Conservation (phyloP, 2,888 invertebrate genomes). For the Notodonta dromedarius region DNA sequence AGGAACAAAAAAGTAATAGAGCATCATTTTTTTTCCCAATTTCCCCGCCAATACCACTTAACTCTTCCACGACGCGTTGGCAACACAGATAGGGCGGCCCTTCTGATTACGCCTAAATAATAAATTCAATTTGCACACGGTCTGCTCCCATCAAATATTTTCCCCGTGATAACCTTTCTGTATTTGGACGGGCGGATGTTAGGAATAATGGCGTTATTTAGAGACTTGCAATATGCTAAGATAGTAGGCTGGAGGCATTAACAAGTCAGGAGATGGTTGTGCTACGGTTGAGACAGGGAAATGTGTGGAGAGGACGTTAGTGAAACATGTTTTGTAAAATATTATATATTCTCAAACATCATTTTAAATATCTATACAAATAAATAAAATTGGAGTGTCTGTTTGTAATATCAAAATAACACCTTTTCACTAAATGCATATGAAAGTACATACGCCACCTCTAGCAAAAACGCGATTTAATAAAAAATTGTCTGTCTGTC, state of each 20-base stretch:
- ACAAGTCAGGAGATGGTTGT: conserved; percentile 82
- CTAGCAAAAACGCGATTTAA: too few relatives aligned
- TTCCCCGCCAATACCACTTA: conserved; percentile 5
- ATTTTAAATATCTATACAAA: background rate
- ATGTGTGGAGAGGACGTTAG: conserved; percentile 45
- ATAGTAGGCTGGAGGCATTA: conserved; percentile 81
- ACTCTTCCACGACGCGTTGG: conserved; percentile 24
- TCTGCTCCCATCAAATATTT: conserved; percentile 74
- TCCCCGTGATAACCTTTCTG: conserved; percentile 64
- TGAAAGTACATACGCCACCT: too few relatives aligned
- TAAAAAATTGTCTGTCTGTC: too few relatives aligned
- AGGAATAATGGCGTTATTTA: conserved; percentile 81
- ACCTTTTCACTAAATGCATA: too few relatives aligned
- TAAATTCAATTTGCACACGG: conserved; percentile 77
- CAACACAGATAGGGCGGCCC: conserved; percentile 40
- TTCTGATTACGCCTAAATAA: conserved; percentile 78
- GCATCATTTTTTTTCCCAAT: background rate
- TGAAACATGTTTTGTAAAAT: background rate
- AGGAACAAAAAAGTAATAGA: background rate
- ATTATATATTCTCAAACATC: background rate
- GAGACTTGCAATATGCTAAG: conserved; percentile 83
- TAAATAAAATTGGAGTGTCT: too few relatives aligned
- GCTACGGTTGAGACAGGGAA: conserved; percentile 48
- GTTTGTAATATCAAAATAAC: too few relatives aligned
- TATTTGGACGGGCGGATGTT: conserved; percentile 71